Conservation (phyloP, 2,797 vertebrate species). For the Sus cebifrons region DNA sequence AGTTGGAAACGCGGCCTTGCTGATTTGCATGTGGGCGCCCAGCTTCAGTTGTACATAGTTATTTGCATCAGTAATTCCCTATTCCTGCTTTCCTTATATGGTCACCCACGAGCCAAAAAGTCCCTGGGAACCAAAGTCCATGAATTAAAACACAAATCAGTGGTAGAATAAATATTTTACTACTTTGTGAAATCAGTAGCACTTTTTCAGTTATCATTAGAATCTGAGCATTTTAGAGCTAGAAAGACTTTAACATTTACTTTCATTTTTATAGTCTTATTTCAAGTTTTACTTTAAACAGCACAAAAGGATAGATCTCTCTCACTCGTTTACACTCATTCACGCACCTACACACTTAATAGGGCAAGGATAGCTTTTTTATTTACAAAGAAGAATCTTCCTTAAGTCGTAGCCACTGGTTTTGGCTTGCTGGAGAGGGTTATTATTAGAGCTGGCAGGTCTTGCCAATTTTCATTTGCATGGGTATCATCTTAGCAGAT, state of each 20-base stretch:
- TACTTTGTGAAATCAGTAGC: constrained; percentile 1
- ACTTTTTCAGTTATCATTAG: neutral
- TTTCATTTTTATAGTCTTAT: neutral
- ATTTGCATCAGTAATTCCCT: neutral
- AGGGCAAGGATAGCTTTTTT: constrained; percentile 29
- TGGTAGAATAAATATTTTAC: neutral
- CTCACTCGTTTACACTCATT: neutral
- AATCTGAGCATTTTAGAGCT: constrained; percentile 62
- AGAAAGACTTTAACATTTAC: constrained; percentile 7
- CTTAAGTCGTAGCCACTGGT: constrained; percentile 52
- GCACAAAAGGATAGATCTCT: neutral
- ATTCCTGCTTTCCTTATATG: neutral
- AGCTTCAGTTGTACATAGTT: fast-evolving
- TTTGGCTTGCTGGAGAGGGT: constrained; percentile 68
- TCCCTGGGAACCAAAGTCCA: neutral
- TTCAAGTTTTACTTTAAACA: constrained; percentile 58
- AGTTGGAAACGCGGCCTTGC: neutral
- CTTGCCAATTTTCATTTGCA: constrained; percentile 82
- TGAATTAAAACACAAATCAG: neutral
- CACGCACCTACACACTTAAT: neutral
- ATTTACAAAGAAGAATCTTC: constrained; percentile 64
- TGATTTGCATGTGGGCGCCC: neutral
- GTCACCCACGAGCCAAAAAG: neutral
- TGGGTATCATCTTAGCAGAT: constrained; percentile 77
- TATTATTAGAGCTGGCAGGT: constrained; percentile 75